Evolutionary conservation across 2,888 invertebrate genomes (phyloP), one percentile per base, ranked within the genome.

Genomic region (Patella pellucida): DNA sequence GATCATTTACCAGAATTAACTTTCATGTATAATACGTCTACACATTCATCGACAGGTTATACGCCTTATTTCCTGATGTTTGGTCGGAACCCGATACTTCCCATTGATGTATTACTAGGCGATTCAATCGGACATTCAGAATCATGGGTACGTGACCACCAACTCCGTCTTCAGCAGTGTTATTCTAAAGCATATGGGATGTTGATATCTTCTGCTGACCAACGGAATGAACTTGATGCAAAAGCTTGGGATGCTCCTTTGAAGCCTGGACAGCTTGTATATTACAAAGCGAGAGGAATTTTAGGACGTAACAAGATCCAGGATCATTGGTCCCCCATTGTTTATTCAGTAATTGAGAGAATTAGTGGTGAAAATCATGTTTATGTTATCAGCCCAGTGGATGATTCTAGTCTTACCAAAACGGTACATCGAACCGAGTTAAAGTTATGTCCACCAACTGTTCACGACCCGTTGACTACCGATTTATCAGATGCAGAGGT

Each of bases 281-380:
- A 78, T 5, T 76, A 76, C 14, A 78, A 73, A 68, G 31, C n/a
- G 27, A 54, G 76, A 50, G 74, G 77, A 23, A 79, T 74, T 74
- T 68, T 69, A 16, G 80, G 76, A 1, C 74, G 74, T n/a, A 78
- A 78, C 54, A 80, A 80, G 54, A 71, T 76, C 7, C 75, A 56
- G 19, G 80, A 80, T 67, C 73, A 71, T 68, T 79, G 78, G 76
- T 76, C 76, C 68, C 19, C 51, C 19, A 73, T 73, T 23, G 16
- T 56, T 16, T 78, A 78, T 69, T 41, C 62, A 4, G 73, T 80
- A 5, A 50, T 73, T 15, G 70, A 54, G 15, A 72, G 71, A 52
- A 54, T 75, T 14, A 78, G 52, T 19, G 9, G 7, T 9, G 76
- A 78, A 23, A 73, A 78, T 14, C 79, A 78, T 27, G n/a, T n/a